These are phyloP conservation scores for Forbesichthys agassizii DNA, from an alignment of 2,113 vertebrate genomes.

Conservation along the genomic window DNA sequence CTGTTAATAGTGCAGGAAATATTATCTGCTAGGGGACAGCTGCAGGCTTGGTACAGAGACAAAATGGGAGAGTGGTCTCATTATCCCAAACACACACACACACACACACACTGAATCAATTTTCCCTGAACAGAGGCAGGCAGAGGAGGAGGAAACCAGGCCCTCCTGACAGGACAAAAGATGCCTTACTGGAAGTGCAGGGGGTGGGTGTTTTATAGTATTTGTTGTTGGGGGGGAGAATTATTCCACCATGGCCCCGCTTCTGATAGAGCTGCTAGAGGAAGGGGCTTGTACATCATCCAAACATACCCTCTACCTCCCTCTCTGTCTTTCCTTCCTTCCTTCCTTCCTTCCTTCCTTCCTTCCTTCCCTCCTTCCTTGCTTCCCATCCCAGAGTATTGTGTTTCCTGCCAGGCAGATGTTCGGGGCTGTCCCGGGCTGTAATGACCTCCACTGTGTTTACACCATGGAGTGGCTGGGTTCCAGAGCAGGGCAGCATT, in stretches of 20 bases:
- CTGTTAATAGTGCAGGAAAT: conserved; percentile 72
- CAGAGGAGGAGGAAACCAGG: background rate
- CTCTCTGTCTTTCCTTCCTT: conserved; percentile 30
- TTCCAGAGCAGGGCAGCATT: conserved; percentile 42
- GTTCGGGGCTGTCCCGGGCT: conserved; percentile 59
- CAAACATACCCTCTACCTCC: conserved; percentile 45
- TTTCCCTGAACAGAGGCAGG: conserved; percentile 21
- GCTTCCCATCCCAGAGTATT: conserved; percentile 50
- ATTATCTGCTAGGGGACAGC: conserved; percentile 74
- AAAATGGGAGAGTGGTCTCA: conserved; percentile 66
- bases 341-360: conserved; percentile 9
- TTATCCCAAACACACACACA: conserved; percentile 67
- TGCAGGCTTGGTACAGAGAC: conserved; percentile 70
- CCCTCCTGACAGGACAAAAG: conserved; percentile 20
- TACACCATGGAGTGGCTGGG: conserved; percentile 71
- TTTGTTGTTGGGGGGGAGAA: conserved; percentile 28
- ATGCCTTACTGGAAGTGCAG: background rate
- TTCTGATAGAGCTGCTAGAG: conserved; percentile 48
- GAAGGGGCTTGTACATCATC: conserved; percentile 48
- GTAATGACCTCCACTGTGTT: conserved; percentile 67
- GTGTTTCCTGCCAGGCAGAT: conserved; percentile 67
- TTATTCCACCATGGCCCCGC: conserved; percentile 37
- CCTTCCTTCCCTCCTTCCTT: conserved; percentile 12
- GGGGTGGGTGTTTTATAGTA: conserved; percentile 20
- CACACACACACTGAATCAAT: conserved; percentile 38